Conservation (phyloP, 2,113 vertebrate species). For the Nanorana parkeri region DNA sequence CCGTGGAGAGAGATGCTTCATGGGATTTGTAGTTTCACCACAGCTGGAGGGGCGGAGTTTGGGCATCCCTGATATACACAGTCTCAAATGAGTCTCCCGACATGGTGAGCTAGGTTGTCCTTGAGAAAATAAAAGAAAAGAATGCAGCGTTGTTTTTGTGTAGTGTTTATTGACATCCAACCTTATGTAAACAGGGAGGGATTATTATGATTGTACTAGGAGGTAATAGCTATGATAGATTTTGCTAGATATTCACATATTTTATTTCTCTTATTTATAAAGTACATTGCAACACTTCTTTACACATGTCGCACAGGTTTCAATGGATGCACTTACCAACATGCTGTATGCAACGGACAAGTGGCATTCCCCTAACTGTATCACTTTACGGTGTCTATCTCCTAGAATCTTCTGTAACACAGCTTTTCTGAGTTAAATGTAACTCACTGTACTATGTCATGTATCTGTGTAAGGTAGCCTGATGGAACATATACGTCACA, state of each 20-base stretch:
- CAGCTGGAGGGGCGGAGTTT: too few relatives aligned
- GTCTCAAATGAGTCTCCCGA: too few relatives aligned
- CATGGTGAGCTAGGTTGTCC: too few relatives aligned
- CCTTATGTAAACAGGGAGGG: background rate
- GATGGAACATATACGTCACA: background rate
- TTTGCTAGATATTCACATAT: slow-evolving; percentile 37
- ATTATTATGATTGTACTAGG: background rate
- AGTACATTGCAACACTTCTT: slow-evolving; percentile 19
- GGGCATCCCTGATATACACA: too few relatives aligned
- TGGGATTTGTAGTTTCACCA: too few relatives aligned
- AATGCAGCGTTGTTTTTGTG: too few relatives aligned
- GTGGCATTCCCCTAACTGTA: too few relatives aligned
- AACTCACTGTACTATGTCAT: slow-evolving; percentile 55
- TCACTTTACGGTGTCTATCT: too few relatives aligned
- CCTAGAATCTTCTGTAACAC: slow-evolving; percentile 42
- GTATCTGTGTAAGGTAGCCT: background rate
- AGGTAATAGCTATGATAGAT: background rate
- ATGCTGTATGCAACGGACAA: slow-evolving; percentile 69
- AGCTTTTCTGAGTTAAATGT: slow-evolving; percentile 37
- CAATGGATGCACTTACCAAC: slow-evolving; percentile 57
- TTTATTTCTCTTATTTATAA: slow-evolving; percentile 58
- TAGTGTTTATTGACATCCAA: background rate
- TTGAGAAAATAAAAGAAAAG: too few relatives aligned
- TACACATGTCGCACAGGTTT: slow-evolving; percentile 58
- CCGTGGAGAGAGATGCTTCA: too few relatives aligned